Evolutionary conservation across 2,888 invertebrate species (phyloP), one percentile per base, ranked within the genome.

Genomic region (Yponomeuta malinellus): DNA sequence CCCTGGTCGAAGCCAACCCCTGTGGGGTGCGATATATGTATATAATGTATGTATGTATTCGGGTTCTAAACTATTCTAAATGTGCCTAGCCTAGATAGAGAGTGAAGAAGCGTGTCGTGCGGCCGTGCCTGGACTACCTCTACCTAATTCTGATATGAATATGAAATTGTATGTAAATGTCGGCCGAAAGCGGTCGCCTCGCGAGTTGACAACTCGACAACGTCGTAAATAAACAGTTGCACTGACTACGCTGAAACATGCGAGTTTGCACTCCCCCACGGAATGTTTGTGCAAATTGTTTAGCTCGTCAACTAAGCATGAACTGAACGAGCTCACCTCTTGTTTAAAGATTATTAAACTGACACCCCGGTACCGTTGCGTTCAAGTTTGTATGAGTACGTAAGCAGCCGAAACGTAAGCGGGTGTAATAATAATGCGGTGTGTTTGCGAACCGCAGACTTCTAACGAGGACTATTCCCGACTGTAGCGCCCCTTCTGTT

Each of bases 81-180:
- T 59, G 15, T 15, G 15, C 15, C 15, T 8, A 12, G 52, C 12
- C 52, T 15, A 59, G 52, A 12, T 59, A 59, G 52, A 59, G 4
- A 59, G 52, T 59, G 15, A 59, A 59, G 52, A 59, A 59, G 52
- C 15, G 8, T 59, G 15, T 59, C 52, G 52, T 59, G 52, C 52
- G 15, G 15, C 52, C 52, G 52, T 52, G 31, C 33, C 33, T 31
- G 10, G 65, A 31, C 65, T 65, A 12, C 33, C 33, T 31, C 80
- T 79, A 85, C 84, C 87, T 87, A 88, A 89, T 89, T 87, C 86
- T 83, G 82, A 85, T 87, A 89, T 90, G 89, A 89, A 89, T 89
- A 88, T 89, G 87, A 89, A 89, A 88, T 89, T 84, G 81, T 88
- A 90, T 89, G 87, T 84, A 84, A 89, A 89, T 90, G 81, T 83